These are phyloP conservation scores for Tenthredo scrophulariae DNA, from an alignment of 2,888 invertebrate genomes.

Conservation along the genomic window DNA sequence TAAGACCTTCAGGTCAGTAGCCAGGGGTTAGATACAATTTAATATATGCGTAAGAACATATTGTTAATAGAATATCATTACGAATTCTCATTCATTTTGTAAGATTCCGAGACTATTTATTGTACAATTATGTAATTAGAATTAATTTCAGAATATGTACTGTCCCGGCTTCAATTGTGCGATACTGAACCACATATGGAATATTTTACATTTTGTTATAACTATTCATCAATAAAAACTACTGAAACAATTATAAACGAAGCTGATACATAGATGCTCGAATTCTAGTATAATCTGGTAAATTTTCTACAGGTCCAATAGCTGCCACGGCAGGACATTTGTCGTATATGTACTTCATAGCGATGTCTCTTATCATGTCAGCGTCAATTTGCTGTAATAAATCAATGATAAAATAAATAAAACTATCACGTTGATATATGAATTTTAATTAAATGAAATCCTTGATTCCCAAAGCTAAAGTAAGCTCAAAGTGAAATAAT, in stretches of 20 bases:
- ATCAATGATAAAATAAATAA: neutral
- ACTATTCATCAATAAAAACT: neutral
- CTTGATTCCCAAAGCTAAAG: neutral
- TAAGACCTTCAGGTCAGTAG: too few relatives aligned
- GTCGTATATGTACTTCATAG: slow-evolving; percentile 76
- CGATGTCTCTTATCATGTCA: slow-evolving; percentile 61
- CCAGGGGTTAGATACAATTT: too few relatives aligned
- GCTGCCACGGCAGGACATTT: slow-evolving; percentile 78
- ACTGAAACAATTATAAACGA: slow-evolving; percentile 53
- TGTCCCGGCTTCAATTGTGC: neutral
- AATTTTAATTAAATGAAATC: neutral
- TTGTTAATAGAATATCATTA: too few relatives aligned
- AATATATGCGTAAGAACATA: too few relatives aligned
- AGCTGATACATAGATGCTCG: slow-evolving; percentile 71
- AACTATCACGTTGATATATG: neutral
- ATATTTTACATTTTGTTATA: neutral
- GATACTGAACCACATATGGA: neutral
- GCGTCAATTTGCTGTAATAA: slow-evolving; percentile 56
- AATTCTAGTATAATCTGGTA: slow-evolving; percentile 77
- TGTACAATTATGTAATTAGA: neutral
- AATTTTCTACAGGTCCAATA: slow-evolving; percentile 77
- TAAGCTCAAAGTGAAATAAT: neutral
- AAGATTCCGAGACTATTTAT: too few relatives aligned
- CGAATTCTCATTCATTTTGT: too few relatives aligned
- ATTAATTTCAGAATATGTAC: neutral